phyloP scores from a whole-genome alignment of 2,113 vertebrate species.

The Struthio camelus region DNA sequence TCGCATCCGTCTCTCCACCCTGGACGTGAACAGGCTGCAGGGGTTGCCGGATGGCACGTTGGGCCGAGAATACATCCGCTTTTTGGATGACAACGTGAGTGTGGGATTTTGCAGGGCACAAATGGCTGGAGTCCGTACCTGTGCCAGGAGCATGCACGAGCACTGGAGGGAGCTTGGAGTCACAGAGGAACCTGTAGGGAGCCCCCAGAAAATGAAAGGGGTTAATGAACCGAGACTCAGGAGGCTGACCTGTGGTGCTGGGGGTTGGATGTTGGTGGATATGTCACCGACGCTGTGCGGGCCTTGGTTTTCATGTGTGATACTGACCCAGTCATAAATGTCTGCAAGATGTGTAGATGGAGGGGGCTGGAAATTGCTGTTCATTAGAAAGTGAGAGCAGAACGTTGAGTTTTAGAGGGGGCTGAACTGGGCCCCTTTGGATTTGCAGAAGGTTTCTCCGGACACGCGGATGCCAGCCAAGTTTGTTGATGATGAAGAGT shows the following conservation, averaged over 20 bases:
- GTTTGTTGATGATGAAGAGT: conserved; percentile 92
- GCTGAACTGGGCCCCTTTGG: not conserved
- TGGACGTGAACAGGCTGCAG: conserved; percentile 80
- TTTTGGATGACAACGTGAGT: conserved; percentile 91
- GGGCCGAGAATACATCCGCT: conserved; percentile 88
- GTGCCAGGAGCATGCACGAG: not conserved
- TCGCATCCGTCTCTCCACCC: conserved; percentile 87
- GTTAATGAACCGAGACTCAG: too few relatives aligned
- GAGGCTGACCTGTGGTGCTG: not conserved
- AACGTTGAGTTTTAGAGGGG: not conserved
- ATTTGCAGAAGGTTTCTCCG: conserved; percentile 87
- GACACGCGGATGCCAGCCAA: conserved; percentile 89
- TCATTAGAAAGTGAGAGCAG: not conserved
- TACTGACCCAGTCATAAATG: not conserved
- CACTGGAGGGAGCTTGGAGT: not conserved
- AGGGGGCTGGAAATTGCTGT: not conserved
- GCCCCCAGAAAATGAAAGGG: not conserved
- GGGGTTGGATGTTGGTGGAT: not conserved
- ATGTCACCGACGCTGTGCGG: not conserved
- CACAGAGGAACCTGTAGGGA: not conserved
- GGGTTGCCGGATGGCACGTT: conserved; percentile 84
- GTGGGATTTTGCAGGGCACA: not conserved
- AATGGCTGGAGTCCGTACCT: not conserved
- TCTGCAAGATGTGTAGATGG: not conserved
- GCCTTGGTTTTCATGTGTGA: accelerated